phyloP scores from a whole-genome alignment of 2,888 invertebrate species.

The Dasypogon diadema region DNA sequence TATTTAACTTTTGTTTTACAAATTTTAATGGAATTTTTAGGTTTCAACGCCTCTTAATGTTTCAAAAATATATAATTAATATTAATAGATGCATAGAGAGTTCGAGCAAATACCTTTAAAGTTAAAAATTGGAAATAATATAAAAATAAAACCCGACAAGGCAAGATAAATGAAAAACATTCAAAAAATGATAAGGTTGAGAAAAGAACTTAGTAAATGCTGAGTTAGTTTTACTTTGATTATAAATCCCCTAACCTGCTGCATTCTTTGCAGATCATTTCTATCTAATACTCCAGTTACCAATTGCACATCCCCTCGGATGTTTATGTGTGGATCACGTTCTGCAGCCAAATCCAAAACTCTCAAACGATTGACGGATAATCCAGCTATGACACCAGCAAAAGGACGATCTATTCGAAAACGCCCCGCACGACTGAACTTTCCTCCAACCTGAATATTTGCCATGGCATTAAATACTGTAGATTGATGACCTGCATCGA shows the following conservation, averaged over 20 bases:
- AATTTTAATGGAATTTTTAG: too few relatives aligned
- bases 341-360: constrained; percentile 88
- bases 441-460: constrained; percentile 88
- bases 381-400: constrained; percentile 88
- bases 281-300: constrained; percentile 81
- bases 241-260: constrained; percentile 77
- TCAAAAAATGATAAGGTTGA: constrained; percentile 59
- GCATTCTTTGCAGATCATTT: constrained; percentile 86
- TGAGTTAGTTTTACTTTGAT: constrained; percentile 55
- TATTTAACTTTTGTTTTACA: too few relatives aligned
- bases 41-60: constrained; percentile 1
- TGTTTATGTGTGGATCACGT: constrained; percentile 81
- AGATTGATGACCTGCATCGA: constrained; percentile 79
- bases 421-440: constrained; percentile 71
- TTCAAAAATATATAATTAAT: constrained; percentile 16
- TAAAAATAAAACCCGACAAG: constrained; percentile 56
- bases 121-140: neutral
- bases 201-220: constrained; percentile 52
- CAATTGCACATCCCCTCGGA: constrained; percentile 86
- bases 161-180: constrained; percentile 57
- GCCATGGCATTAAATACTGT: constrained; percentile 94
- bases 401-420: constrained; percentile 82
- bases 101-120: constrained; percentile 43
- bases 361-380: constrained; percentile 87
- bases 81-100: constrained; percentile 37